Evolutionary conservation across 2,113 vertebrate genomes (phyloP).

Genomic region (Spheniscus mendiculus): DNA sequence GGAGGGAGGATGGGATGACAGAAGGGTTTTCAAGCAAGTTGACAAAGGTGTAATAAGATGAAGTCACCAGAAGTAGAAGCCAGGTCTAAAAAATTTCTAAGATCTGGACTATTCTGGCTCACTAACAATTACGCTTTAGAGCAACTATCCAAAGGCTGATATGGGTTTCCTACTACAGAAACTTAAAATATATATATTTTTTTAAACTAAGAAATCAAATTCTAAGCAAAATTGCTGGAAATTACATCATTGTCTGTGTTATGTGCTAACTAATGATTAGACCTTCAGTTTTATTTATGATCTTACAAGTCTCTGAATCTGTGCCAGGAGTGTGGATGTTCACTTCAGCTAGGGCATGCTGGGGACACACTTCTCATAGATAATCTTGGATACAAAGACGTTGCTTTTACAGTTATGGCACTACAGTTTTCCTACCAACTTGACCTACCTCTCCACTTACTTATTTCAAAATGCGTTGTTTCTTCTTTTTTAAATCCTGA

Average conservation of each 20-base stretch:
- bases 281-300: background rate
- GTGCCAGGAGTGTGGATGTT: background rate
- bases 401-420: background rate
- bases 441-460: background rate
- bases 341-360: background rate
- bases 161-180: background rate
- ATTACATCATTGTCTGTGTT: accelerated
- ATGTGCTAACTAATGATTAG: background rate
- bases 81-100: background rate
- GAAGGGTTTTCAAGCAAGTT: background rate
- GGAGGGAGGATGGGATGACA: background rate
- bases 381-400: accelerated
- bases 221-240: background rate
- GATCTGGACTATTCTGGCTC: background rate
- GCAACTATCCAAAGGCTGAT: background rate
- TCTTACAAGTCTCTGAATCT: background rate
- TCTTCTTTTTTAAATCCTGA: too few species aligned
- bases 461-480: background rate
- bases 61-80: background rate
- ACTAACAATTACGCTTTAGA: background rate
- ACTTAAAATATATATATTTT: background rate
- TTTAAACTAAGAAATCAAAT: background rate
- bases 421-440: background rate
- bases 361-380: background rate
- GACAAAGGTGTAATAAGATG: background rate